phyloP scores from a whole-genome alignment of 1,140 invertebrate genomes.

The Eumaeus atala region DNA sequence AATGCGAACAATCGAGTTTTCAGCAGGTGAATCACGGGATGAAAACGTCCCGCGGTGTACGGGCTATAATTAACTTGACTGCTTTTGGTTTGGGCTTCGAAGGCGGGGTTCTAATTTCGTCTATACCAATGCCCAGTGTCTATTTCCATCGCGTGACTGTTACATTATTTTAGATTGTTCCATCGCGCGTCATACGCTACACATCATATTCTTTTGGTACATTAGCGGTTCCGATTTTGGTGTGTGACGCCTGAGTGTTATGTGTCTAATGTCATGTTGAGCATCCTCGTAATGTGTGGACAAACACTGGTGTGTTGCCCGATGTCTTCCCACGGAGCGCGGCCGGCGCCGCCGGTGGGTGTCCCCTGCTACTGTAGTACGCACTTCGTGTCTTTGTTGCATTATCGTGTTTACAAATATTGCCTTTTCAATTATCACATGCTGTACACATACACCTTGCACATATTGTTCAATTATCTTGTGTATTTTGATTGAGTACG shows the following conservation, averaged over 20 bases:
- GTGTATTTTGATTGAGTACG: too few species aligned
- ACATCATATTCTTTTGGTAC: conserved; percentile 23
- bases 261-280: conserved; percentile 22
- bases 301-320: conserved; percentile 31
- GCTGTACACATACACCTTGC: not conserved
- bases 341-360: conserved; percentile 26
- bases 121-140: conserved; percentile 53
- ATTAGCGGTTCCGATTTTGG: conserved; percentile 6
- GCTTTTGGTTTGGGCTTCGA: conserved; percentile 66
- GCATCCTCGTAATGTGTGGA: conserved; percentile 27
- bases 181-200: conserved; percentile 24
- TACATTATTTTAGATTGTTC: conserved; percentile 40
- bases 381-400: conserved; percentile 11
- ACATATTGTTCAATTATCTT: too few species aligned
- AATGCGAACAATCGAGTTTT: conserved; percentile 70
- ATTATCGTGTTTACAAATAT: conserved; percentile 9
- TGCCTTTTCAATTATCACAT: conserved; percentile 5
- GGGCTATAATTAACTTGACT: conserved; percentile 67
- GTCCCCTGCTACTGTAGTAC: conserved; percentile 20
- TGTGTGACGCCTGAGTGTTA: conserved; percentile 2
- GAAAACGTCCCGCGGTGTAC: conserved; percentile 58
- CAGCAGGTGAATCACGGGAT: conserved; percentile 69
- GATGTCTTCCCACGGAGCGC: conserved; percentile 25
- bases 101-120: conserved; percentile 66
- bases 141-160: conserved; percentile 53